phyloP scores from a whole-genome alignment of 2,113 vertebrate species.

The Trematocara unimaculatum region DNA sequence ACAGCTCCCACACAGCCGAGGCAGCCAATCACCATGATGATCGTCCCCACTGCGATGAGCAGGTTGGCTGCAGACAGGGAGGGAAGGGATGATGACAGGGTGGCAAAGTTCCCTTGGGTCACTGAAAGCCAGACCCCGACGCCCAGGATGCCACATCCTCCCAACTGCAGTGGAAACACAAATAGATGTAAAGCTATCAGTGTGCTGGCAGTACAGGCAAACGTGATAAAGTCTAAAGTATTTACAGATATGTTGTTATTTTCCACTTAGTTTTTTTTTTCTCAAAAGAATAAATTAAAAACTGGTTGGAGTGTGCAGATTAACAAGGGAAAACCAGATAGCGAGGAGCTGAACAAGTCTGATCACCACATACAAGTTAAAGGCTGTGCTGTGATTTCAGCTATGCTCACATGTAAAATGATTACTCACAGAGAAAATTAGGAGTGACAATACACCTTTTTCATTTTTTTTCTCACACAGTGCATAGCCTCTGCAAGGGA shows the following conservation, averaged over 20 bases:
- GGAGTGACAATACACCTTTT: neutral
- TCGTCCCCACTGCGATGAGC: constrained; percentile 86
- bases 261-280: neutral
- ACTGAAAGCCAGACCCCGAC: constrained; percentile 79
- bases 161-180: constrained; percentile 60
- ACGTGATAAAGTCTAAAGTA: neutral
- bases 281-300: neutral
- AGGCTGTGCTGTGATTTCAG: neutral
- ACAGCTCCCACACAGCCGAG: constrained; percentile 95
- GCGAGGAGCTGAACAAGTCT: neutral
- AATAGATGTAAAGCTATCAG: neutral
- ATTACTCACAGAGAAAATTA: neutral
- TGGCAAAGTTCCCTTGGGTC: constrained; percentile 89
- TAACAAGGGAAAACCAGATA: accelerated
- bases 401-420: neutral
- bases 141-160: constrained; percentile 75
- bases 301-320: neutral
- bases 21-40: constrained; percentile 96
- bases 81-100: constrained; percentile 91
- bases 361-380: neutral
- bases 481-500: neutral
- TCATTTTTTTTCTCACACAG: neutral
- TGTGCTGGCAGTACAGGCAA: neutral
- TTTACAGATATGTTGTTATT: neutral
- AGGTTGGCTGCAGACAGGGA: constrained; percentile 96